These are phyloP conservation scores for Melanostoma scalare DNA, from an alignment of 2,888 invertebrate species.

Conservation along the genomic window DNA sequence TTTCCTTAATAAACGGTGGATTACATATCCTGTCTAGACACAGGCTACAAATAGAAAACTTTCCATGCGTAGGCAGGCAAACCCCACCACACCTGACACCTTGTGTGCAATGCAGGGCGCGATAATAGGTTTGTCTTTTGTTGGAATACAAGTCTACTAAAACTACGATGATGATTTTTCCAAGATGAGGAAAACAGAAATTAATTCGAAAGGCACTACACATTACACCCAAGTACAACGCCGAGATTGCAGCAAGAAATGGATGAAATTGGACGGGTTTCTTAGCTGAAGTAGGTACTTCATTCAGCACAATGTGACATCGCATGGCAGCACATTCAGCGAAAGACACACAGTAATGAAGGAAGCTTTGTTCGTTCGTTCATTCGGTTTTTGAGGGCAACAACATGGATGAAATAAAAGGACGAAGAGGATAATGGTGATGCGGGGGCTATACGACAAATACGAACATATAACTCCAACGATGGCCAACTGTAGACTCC, in stretches of 20 bases:
- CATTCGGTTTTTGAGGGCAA: slow-evolving; percentile 22
- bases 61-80: slow-evolving; percentile 35
- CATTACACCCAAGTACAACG: background rate
- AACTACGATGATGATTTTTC: slow-evolving; percentile 43
- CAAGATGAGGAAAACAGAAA: slow-evolving; percentile 66
- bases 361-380: slow-evolving; percentile 42
- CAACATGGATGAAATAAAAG: slow-evolving; percentile 4
- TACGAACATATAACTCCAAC: slow-evolving; percentile 33
- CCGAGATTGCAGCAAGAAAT: background rate
- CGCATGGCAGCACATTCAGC: slow-evolving; percentile 38
- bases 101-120: slow-evolving; percentile 9
- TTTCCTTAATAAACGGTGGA: slow-evolving; percentile 49
- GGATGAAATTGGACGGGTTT: background rate
- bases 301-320: slow-evolving; percentile 22
- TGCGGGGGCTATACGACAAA: slow-evolving; percentile 16
- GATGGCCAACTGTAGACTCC: slow-evolving; percentile 60
- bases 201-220: slow-evolving; percentile 62
- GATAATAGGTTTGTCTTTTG: slow-evolving; percentile 38
- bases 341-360: slow-evolving; percentile 38
- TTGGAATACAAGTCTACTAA: slow-evolving; percentile 39
- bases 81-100: slow-evolving; percentile 30
- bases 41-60: slow-evolving; percentile 58
- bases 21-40: slow-evolving; percentile 70
- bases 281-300: slow-evolving; percentile 10
- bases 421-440: slow-evolving; percentile 50